Base-by-base conservation (phyloP, 2,797 vertebrate genomes). In the Arnoldichthys spilopterus region DNA sequence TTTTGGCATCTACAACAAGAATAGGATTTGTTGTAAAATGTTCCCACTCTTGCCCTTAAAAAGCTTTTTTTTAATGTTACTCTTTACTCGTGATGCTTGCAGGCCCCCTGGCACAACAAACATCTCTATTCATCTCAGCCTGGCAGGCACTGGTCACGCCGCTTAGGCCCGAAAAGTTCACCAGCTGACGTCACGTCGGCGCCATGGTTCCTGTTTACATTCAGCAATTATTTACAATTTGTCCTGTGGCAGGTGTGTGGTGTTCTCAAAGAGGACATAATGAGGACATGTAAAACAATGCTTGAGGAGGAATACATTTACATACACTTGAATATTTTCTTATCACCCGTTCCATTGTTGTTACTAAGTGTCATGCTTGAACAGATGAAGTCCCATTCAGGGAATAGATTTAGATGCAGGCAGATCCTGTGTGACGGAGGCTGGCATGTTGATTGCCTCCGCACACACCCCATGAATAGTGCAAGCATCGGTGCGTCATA, bases 251-350 rank as follows among this genome's bases (percentile, higher is more conserved):
- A 94, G 91, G 89, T 92, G 89, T 89, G 82, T 88, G 88, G 90
- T 88, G 87, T 88, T 88, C 90, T 93, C 88, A 91, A 89, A 90
- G 70, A 82, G 88, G 89, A 93, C 90, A 86, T 93, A 92, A 93
- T 92, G 91, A 93, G 91, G 91, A 91, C 92, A 83, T 78, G 66
- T 84, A 76, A 81, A 86, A 87, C 78, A 79, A 81, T 79, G 80
- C 77, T 78, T 78, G 80, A 80, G 75, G 79, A 82, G 79, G 83
- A 86, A 88, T 85, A 73, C 59, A 88, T 85, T 87, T 82, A 82
- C 82, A 88, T 86, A 85, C 69, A 77, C 82, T 81, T 77, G 76
- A 83, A 73, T 79, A 78, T 86, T 87, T 82, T 73, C 73, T 66
- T 80, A 71, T 76, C 28, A 49, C 45, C 26, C 43, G 43, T 75